Percentiles rank a stretch among this genome's conserved stretches.
Evolutionary conservation across 2,797 vertebrate species (phyloP).

Genomic region (Neomorphus geoffroyi): DNA sequence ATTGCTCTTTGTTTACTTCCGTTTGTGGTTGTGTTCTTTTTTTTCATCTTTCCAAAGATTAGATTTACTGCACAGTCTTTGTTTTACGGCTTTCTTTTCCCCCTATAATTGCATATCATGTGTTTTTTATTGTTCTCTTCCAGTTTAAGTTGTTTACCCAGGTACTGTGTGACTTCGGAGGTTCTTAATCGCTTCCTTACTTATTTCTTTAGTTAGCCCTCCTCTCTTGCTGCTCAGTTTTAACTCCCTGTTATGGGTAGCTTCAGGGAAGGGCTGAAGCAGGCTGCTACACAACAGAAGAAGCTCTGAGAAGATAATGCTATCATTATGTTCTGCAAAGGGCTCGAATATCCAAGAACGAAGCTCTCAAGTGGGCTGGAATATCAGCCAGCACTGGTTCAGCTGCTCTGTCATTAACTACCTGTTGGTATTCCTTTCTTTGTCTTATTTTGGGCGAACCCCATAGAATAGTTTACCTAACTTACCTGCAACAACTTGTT

Average conservation of each 20-base stretch:
- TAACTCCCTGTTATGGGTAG: not conserved
- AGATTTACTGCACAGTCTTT: not conserved
- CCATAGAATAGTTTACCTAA: not conserved
- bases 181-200: not conserved
- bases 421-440: not conserved
- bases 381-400: not conserved
- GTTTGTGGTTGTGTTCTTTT: not conserved
- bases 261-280: not conserved
- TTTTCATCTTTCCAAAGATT: not conserved
- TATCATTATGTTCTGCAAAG: not conserved
- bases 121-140: not conserved
- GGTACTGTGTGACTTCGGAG: not conserved
- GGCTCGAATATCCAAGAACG: not conserved
- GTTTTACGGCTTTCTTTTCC: not conserved
- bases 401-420: not conserved
- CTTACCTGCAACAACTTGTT: not conserved
- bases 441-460: not conserved
- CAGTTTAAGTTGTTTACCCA: slow-evolving; percentile 12
- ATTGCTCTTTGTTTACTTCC: not conserved
- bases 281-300: not conserved
- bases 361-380: not conserved
- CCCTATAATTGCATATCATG: not conserved
- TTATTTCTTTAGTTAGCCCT: not conserved
- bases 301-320: not conserved
- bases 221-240: not conserved